Percentiles rank a stretch among this genome's conserved stretches.
phyloP scores from a whole-genome alignment of 2,797 vertebrate species.

The Petrocephalus sullivani region DNA sequence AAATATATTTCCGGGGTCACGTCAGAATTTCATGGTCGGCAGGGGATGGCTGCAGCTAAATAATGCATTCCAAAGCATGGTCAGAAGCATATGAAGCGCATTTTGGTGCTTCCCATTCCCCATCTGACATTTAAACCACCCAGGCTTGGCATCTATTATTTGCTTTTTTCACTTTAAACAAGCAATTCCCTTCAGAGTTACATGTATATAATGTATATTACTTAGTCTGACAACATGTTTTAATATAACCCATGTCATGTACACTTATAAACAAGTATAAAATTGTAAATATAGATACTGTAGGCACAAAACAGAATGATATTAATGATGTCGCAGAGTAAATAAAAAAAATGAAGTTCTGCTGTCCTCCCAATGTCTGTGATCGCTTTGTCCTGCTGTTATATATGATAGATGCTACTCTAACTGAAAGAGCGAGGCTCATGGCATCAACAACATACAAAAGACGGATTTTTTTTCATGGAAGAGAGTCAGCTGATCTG shows the following conservation, averaged over 20 bases:
- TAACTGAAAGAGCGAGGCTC: slow-evolving; percentile 6
- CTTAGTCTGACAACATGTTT: neutral
- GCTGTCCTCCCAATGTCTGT: neutral
- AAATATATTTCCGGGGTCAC: neutral
- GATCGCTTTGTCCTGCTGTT: neutral
- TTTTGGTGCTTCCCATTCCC: neutral
- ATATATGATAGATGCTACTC: neutral
- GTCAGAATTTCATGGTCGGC: neutral
- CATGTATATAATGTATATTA: neutral
- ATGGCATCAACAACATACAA: neutral
- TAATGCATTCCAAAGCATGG: neutral
- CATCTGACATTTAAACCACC: neutral
- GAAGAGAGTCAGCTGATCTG: neutral
- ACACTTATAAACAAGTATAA: slow-evolving; percentile 27
- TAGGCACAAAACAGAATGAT: slow-evolving; percentile 17
- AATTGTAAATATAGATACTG: slow-evolving; percentile 38
- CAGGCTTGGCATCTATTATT: neutral
- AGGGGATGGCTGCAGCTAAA: neutral
- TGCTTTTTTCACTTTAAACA: neutral
- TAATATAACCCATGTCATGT: neutral
- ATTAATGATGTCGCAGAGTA: slow-evolving; percentile 14
- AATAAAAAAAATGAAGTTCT: neutral
- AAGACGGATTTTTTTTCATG: neutral
- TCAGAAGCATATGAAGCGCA: neutral
- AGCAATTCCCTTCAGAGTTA: neutral